phyloP scores from a whole-genome alignment of 92 coral and sea anemone genomes.

The Plumapathes pennacea region DNA sequence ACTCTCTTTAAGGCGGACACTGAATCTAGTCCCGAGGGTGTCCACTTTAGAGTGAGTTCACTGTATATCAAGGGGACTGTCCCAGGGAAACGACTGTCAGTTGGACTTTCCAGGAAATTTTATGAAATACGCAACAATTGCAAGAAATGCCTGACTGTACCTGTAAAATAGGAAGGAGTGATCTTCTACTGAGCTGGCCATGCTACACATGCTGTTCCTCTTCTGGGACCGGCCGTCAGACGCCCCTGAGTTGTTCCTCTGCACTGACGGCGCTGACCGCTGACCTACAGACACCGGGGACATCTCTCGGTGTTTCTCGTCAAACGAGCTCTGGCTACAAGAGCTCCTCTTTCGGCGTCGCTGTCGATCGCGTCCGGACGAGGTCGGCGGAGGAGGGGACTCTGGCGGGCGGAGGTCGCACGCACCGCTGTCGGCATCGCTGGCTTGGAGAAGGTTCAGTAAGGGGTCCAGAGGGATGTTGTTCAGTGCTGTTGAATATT shows the following conservation, averaged over 20 bases:
- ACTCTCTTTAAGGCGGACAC: no score
- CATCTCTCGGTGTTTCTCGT: constrained; percentile 49
- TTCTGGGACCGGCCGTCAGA: constrained; percentile 72
- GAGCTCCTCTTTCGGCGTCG: constrained; percentile 67
- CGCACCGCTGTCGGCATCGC: constrained; percentile 79
- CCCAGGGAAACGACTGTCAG: no score
- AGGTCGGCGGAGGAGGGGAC: constrained; percentile 64
- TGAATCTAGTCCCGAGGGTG: no score
- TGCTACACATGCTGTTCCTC: constrained; percentile 71
- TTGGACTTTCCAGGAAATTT: no score
- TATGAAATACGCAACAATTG: no score
- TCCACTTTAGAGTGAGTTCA: no score
- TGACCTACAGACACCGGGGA: constrained; percentile 15
- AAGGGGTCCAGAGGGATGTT: constrained; percentile 89
- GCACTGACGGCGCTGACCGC: constrained; percentile 53
- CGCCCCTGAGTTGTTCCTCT: constrained; percentile 78
- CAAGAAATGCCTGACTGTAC: no score
- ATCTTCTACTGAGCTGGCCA: constrained; percentile 81
- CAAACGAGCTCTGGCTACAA: constrained; percentile 76
- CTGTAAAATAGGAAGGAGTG: constrained; percentile 59
- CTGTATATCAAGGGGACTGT: no score
- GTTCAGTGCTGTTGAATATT: constrained; percentile 84
- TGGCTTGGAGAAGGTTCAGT: constrained; percentile 77
- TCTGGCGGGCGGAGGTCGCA: constrained; percentile 74
- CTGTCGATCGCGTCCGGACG: constrained; percentile 24